Evolutionary conservation across 1,140 invertebrate genomes (phyloP).

Genomic region (Episyrphus balteatus): DNA sequence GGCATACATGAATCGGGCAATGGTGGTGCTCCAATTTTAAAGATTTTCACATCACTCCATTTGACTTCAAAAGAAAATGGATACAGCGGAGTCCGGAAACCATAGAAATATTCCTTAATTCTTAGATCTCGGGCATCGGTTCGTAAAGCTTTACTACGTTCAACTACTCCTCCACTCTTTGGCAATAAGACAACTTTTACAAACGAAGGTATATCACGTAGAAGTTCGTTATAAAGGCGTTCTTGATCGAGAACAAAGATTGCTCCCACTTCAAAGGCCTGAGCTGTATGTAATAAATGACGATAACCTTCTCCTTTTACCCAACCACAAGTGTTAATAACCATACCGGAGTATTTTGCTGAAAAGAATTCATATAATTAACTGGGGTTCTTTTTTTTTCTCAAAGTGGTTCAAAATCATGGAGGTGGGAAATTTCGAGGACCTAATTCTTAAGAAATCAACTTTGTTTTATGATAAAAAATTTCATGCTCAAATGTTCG

Average conservation of each 20-base stretch:
- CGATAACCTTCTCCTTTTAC: slow-evolving; percentile 83
- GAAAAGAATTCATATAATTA: slow-evolving; percentile 35
- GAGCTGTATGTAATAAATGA: slow-evolving; percentile 70
- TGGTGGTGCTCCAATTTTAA: slow-evolving; percentile 87
- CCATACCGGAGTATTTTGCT: slow-evolving; percentile 82
- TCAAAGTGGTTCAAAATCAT: no score
- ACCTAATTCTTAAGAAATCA: no score
- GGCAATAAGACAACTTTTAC: slow-evolving; percentile 89
- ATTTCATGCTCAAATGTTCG: no score
- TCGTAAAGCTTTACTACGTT: slow-evolving; percentile 60
- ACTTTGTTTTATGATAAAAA: no score
- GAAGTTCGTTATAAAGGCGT: slow-evolving; percentile 86
- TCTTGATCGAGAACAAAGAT: slow-evolving; percentile 96
- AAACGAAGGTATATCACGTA: slow-evolving; percentile 83
- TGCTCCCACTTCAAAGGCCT: slow-evolving; percentile 90
- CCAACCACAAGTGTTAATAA: slow-evolving; percentile 98
- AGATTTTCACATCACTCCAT: slow-evolving; percentile 78
- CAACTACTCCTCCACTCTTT: slow-evolving; percentile 94
- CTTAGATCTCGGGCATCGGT: slow-evolving; percentile 66
- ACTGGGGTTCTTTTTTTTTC: no score
- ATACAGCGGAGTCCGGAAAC: slow-evolving; percentile 71
- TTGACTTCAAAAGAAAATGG: slow-evolving; percentile 86
- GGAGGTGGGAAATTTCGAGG: no score
- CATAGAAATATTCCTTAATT: slow-evolving; percentile 93
- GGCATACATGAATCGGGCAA: slow-evolving; percentile 92